Evolutionary conservation across 2,888 invertebrate species (phyloP), one percentile per base, ranked within the genome.

Genomic region (Rhingia campestris): DNA sequence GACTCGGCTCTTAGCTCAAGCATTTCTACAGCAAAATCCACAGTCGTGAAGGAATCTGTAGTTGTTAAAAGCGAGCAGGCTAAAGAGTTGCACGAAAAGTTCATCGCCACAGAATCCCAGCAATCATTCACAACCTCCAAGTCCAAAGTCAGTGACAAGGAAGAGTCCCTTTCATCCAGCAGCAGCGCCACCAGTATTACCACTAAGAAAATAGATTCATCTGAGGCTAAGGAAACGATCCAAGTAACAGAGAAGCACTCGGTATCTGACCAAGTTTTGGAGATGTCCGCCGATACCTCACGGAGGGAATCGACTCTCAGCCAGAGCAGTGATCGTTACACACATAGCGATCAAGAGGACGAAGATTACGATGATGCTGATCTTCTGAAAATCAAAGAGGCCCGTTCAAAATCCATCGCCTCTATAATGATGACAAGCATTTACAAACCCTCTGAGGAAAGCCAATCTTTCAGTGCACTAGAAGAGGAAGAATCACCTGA

Each of bases 401-500:
- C 90, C 9, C 90, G 91, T 14, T 92, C 92, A 5, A 92, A 92
- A 79, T 91, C 92, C 4, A 91, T 92, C 73, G 90, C 91, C 32
- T 89, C 91, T 6, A 91, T 92, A 32, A 91, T 91, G 91, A 90
- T 91, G 88, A 91, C 91, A 2, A 91, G 91, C 73, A 90, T 91
- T 64, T 91, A 91, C 66, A 91, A 90, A 47, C 91, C 91, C 0
- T 89, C 90, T 5, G 90, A 89, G 30, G 89, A 90, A 37, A 53
- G 88, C 0, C 88, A 88, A 47, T 51, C 87, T 2, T 87, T 88
- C 58, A 86, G 74, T 37, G 84, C 88, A 0, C 73, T 90, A 33
- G 88, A 88, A 33, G 91, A 91, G 77, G 90, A 90, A 72, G 87
- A 88, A n/a, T 84, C 80, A 3, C 80, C 87, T 9, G 87, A 86